Percentiles rank a stretch among this genome's conserved stretches.
phyloP scores from a whole-genome alignment of 1,140 invertebrate genomes.

The Papilio machaon region DNA sequence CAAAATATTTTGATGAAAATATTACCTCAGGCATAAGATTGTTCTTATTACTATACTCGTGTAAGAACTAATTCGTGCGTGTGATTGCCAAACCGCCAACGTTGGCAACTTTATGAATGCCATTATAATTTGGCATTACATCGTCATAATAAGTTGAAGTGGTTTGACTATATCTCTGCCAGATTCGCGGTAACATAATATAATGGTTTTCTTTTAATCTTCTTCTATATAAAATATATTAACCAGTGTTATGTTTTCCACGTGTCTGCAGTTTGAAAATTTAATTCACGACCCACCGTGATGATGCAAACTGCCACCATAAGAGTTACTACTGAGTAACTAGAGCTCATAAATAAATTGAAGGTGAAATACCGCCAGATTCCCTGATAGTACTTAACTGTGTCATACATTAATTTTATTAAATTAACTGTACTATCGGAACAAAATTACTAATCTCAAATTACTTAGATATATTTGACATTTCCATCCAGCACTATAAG shows the following conservation, averaged over 20 bases:
- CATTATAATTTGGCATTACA: slow-evolving; percentile 30
- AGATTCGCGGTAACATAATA: background rate
- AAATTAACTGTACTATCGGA: too few species aligned
- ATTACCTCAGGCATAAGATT: background rate
- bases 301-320: too few species aligned
- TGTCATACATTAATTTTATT: too few species aligned
- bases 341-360: too few species aligned
- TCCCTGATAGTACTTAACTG: too few species aligned
- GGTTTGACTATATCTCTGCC: slow-evolving; percentile 7
- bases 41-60: slow-evolving; percentile 3
- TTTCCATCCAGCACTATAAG: background rate
- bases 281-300: too few species aligned
- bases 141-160: slow-evolving; percentile 17
- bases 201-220: background rate
- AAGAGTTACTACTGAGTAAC: too few species aligned
- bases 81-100: slow-evolving; percentile 27
- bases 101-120: slow-evolving; percentile 22
- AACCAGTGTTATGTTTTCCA: background rate
- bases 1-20: background rate
- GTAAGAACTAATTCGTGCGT: slow-evolving; percentile 26
- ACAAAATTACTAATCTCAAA: too few species aligned
- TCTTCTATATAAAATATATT: background rate
- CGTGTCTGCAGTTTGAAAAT: background rate
- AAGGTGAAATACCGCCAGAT: too few species aligned
- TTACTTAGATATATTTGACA: too few species aligned